A percentile compares a stretch with the other conserved stretches of the same genome.
Conservation (phyloP, 2,113 vertebrate genomes). For the Colinus virginianus region DNA sequence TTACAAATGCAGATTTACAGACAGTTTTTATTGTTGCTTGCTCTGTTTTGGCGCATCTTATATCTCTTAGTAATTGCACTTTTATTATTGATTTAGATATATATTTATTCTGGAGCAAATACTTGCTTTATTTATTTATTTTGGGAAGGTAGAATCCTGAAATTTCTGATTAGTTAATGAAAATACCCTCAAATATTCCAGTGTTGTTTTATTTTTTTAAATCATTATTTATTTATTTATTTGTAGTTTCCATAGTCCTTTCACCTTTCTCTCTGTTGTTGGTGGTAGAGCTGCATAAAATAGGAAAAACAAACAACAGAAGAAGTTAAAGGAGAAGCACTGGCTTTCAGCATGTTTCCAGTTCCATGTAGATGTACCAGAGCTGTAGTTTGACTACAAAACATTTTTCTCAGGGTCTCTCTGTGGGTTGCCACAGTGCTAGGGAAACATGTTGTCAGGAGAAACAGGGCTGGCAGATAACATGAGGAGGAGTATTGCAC, state of each 20-base stretch:
- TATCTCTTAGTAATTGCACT: conserved; percentile 26
- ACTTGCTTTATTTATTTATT: not conserved
- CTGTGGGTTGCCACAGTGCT: not conserved
- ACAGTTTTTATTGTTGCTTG: conserved; percentile 21
- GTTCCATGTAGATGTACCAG: not conserved
- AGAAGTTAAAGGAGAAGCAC: not conserved
- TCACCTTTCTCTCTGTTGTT: not conserved
- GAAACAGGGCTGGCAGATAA: conserved; percentile 10
- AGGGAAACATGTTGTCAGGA: not conserved
- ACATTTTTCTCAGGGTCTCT: not conserved
- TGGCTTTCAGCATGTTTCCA: not conserved
- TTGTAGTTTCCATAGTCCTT: not conserved
- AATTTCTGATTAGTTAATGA: not conserved
- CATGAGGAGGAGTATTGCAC: not conserved
- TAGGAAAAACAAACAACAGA: not conserved
- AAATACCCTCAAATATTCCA: not conserved
- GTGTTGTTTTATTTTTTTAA: not conserved
- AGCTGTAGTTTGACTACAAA: not conserved
- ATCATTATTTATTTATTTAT: not conserved
- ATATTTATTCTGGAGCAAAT: not conserved
- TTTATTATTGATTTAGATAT: not conserved
- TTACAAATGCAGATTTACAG: conserved; percentile 9
- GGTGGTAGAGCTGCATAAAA: not conserved
- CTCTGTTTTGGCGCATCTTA: not conserved
- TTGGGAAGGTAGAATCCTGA: not conserved